Evolutionary conservation across 1,140 invertebrate genomes (phyloP), one percentile per base, ranked within the genome.

Genomic region (Aplysia californica): DNA sequence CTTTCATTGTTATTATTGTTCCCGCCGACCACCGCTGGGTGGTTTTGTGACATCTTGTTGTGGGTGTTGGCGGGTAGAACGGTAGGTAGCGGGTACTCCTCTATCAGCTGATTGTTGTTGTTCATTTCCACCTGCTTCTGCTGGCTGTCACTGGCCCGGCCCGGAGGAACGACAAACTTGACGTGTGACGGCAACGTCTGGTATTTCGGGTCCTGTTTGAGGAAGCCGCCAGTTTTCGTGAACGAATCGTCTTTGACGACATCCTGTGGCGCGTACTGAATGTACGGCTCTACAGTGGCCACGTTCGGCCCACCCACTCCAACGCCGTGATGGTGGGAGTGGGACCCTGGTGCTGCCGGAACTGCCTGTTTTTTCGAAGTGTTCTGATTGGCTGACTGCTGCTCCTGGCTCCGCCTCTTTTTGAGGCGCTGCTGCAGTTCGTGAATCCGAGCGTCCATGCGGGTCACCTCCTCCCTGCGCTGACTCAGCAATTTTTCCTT

Each of bases 371-470:
- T 38, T 58, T 36, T 56, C n/a, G n/a, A n/a, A n/a, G n/a, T n/a
- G 65, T 3, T 23, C 26, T 73, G 77, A 1, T 69, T 29, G 5
- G 75, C 56, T 23, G 94, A 93, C 31, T 95, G 95, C 72, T 96
- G 90, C 41, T 96, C 92, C 81, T 97, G 74, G 94, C 92, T 83
- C 61, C 82, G 77, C 68, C 83, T 84, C 69, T 87, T 89, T 78
- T 97, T 95, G 78, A 99, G 90, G 36, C 97, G 92, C 81, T 96
- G 95, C 87, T 98, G 96, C 66, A 98, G 91, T 86, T 98, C 96
- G 21, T 95, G 95, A 85, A 99, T 98, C 73, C 96, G 92, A 79
- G 95, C 93, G 90, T 98, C 97, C 85, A 98, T 96, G 67, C 94
- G 93, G 23, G 94, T 92, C 91, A 98, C 94, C 89, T 98, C 96